A percentile compares a stretch with the other conserved stretches of the same genome.
Conservation (phyloP, 2,888 invertebrate species). For the Chymomyza fuscimana region DNA sequence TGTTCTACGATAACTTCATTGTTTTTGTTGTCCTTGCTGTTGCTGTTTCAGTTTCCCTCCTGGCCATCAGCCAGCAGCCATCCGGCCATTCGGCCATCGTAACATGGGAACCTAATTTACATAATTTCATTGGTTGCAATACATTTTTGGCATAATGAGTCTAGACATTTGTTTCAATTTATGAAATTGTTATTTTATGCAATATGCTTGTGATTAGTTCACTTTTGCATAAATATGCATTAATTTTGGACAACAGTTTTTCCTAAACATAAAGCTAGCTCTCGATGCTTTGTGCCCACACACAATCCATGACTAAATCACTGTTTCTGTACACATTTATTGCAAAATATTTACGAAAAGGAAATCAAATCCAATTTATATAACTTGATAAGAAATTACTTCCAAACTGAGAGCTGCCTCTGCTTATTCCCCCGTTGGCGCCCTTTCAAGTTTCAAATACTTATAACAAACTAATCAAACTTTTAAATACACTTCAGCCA, state of each 20-base stretch:
- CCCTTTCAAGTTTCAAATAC: slow-evolving; percentile 37
- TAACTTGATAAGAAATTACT: slow-evolving; percentile 39
- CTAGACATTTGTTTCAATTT: slow-evolving; percentile 69
- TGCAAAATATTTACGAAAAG: slow-evolving; percentile 24
- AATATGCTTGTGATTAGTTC: slow-evolving; percentile 68
- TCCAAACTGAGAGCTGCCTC: not conserved
- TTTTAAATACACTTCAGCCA: slow-evolving; percentile 75
- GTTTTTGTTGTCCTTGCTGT: slow-evolving; percentile 15
- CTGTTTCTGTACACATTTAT: too few relatives aligned
- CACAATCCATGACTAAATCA: not conserved
- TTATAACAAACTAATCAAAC: slow-evolving; percentile 74
- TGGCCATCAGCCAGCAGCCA: not conserved
- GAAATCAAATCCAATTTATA: slow-evolving; percentile 45
- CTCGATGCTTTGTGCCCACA: not conserved
- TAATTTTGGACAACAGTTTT: slow-evolving; percentile 14
- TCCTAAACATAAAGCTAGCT: not conserved
- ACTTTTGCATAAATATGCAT: slow-evolving; percentile 61
- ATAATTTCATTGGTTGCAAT: slow-evolving; percentile 59
- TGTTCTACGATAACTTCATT: slow-evolving; percentile 27
- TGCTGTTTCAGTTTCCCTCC: not conserved
- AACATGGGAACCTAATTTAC: slow-evolving; percentile 46
- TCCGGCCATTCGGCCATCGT: too few relatives aligned
- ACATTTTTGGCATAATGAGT: slow-evolving; percentile 66
- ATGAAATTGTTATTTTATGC: slow-evolving; percentile 68
- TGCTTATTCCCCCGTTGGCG: not conserved